Conservation (phyloP, 2,797 vertebrate genomes). For the Mus minutoides region DNA sequence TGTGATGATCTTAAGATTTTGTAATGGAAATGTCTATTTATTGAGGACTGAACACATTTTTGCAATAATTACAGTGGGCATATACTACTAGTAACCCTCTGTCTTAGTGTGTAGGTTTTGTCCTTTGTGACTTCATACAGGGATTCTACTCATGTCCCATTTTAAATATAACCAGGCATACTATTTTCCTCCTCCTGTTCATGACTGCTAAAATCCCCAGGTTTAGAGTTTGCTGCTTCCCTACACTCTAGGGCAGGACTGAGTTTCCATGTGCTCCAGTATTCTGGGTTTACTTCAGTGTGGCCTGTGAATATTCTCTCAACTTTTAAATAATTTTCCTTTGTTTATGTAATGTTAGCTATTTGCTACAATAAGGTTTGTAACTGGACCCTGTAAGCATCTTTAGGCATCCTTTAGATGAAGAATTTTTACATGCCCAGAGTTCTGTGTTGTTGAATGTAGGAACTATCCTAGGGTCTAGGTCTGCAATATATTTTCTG, state of each 20-base stretch:
- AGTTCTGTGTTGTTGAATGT: not conserved
- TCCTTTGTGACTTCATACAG: not conserved
- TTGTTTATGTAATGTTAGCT: not conserved
- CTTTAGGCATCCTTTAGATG: not conserved
- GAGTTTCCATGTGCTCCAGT: not conserved
- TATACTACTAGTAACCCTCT: not conserved
- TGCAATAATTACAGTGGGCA: not conserved
- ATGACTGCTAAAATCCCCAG: not conserved
- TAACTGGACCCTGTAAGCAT: not conserved
- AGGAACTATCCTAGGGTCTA: not conserved
- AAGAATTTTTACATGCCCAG: not conserved
- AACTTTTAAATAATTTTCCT: not conserved
- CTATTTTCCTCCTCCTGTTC: not conserved
- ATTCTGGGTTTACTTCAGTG: not conserved
- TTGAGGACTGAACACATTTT: not conserved
- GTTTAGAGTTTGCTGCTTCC: not conserved
- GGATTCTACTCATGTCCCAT: not conserved
- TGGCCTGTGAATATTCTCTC: not conserved
- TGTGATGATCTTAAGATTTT: not conserved
- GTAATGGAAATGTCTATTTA: not conserved
- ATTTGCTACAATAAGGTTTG: not conserved
- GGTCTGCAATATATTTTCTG: not conserved
- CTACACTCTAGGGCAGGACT: rapidly evolving
- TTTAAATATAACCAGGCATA: not conserved
- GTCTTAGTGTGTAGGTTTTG: not conserved